Conservation (phyloP, 2,113 vertebrate genomes). For the Coturnix japonica region DNA sequence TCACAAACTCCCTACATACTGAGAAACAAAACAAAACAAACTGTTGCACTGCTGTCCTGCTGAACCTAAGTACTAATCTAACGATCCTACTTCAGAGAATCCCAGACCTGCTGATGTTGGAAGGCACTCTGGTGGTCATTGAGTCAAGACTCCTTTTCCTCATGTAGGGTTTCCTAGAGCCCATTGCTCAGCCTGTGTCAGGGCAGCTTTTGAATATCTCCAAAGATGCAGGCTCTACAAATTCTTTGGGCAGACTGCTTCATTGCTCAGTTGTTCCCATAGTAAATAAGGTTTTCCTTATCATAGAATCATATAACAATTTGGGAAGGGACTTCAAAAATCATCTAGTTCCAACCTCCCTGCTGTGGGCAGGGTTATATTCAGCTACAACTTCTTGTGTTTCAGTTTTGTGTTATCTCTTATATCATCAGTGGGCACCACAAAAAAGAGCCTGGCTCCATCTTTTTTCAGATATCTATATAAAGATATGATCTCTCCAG, state of each 20-base stretch:
- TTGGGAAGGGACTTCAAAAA: too few species aligned
- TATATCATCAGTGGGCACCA: not conserved
- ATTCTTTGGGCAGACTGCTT: not conserved
- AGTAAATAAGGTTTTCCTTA: not conserved
- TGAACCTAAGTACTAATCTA: not conserved
- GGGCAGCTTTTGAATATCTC: not conserved
- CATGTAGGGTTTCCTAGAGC: rapidly evolving
- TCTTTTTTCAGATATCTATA: not conserved
- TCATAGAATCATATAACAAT: too few species aligned
- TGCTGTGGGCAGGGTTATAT: too few species aligned
- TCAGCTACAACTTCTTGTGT: not conserved
- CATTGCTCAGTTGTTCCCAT: not conserved
- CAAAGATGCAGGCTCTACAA: not conserved
- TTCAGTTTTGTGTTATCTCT: not conserved
- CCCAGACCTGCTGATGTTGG: not conserved
- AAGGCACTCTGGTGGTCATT: not conserved
- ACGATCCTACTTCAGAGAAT: not conserved
- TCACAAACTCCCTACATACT: not conserved
- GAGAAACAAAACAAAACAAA: not conserved
- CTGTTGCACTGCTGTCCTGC: not conserved
- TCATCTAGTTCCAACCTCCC: too few species aligned
- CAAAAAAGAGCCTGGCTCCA: not conserved
- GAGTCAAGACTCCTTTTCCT: not conserved
- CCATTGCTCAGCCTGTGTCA: not conserved
- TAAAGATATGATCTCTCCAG: not conserved